Conservation (phyloP, 2,888 invertebrate species). For the Gordius sp. region DNA sequence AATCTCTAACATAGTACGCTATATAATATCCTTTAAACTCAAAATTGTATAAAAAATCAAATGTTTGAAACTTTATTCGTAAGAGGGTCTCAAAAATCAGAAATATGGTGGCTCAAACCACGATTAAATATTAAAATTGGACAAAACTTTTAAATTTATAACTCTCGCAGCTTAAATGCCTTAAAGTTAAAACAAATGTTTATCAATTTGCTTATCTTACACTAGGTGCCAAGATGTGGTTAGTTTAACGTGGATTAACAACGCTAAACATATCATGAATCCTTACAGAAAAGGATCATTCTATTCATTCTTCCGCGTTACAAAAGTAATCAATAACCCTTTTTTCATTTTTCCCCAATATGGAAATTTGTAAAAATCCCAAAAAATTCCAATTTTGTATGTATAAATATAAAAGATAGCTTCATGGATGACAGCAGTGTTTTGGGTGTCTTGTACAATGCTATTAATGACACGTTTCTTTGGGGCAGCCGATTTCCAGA, state of each 20-base stretch:
- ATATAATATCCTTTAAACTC: too few relatives aligned
- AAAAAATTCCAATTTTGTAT: not conserved
- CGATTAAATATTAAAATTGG: not conserved
- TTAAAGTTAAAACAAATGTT: not conserved
- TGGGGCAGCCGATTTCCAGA: not conserved
- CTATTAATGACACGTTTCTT: not conserved
- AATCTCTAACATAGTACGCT: too few relatives aligned
- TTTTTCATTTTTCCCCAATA: too few relatives aligned
- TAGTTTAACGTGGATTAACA: conserved; percentile 6
- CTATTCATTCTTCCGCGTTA: not conserved
- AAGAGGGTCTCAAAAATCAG: not conserved
- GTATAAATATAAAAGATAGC: not conserved
- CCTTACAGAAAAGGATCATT: not conserved
- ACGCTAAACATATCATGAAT: conserved; percentile 8
- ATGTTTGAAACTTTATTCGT: too few relatives aligned
- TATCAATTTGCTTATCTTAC: not conserved
- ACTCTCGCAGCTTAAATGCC: not conserved
- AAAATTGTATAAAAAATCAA: too few relatives aligned
- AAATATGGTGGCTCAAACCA: not conserved
- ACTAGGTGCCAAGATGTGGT: not conserved
- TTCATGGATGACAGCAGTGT: not conserved
- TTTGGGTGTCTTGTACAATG: not conserved
- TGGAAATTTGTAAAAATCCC: too few relatives aligned
- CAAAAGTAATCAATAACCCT: too few relatives aligned
- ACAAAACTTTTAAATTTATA: not conserved